Evolutionary conservation across 2,797 vertebrate species (phyloP).

Genomic region (Pseudocheirus occidentalis): DNA sequence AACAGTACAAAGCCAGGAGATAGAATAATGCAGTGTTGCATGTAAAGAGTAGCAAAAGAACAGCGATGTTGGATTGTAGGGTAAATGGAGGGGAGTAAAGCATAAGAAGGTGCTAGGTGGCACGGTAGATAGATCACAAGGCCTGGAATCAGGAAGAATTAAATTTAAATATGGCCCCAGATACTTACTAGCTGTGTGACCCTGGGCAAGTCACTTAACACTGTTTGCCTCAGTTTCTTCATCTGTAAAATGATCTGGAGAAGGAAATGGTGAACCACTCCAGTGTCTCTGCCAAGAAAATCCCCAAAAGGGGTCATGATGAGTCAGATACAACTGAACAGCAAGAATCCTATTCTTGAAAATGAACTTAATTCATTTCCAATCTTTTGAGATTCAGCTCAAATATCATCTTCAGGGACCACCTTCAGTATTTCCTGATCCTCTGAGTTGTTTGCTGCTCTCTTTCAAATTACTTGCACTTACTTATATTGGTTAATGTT

Average conservation of each 20-base stretch:
- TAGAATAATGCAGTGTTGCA: not conserved
- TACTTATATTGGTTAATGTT: not conserved
- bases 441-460: not conserved
- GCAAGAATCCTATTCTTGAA: not conserved
- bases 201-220: too few relatives aligned
- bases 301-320: not conserved
- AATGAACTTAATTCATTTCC: not conserved
- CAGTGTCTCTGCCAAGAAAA: not conserved
- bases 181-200: not conserved
- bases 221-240: not conserved
- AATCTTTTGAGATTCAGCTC: not conserved
- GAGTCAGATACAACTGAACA: not conserved
- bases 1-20: not conserved
- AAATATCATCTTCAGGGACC: not conserved
- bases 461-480: not conserved
- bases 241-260: not conserved
- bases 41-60: not conserved
- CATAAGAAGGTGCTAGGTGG: not conserved
- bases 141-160: not conserved
- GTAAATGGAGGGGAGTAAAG: not conserved
- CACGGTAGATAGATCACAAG: not conserved
- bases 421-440: not conserved
- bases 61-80: not conserved
- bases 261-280: not conserved
- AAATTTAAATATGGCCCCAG: not conserved